These are phyloP conservation scores for Pyrgus malvae DNA, from an alignment of 2,888 invertebrate genomes.

Conservation along the genomic window DNA sequence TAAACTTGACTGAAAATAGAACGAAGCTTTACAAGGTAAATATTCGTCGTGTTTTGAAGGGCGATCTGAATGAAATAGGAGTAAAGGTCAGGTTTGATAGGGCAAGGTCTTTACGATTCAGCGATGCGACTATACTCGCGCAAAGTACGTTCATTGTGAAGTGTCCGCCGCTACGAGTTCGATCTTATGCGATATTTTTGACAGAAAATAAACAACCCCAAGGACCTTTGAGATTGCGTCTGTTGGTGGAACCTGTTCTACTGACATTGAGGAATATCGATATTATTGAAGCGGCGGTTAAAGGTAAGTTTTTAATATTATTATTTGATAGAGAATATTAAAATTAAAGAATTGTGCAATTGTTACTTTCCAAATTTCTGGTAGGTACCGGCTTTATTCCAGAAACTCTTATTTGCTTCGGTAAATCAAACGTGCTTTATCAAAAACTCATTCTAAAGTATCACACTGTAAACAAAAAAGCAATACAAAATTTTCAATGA, in stretches of 20 bases:
- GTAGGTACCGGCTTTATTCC: too few relatives aligned
- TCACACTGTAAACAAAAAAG: too few relatives aligned
- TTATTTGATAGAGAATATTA: too few relatives aligned
- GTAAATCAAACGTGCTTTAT: too few relatives aligned
- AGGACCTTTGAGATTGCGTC: slow-evolving; percentile 45
- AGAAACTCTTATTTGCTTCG: too few relatives aligned
- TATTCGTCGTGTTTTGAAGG: slow-evolving; percentile 67
- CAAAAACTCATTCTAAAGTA: too few relatives aligned
- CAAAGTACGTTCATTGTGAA: slow-evolving; percentile 46
- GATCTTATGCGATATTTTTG: slow-evolving; percentile 67
- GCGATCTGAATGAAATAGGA: slow-evolving; percentile 66
- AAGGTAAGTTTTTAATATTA: slow-evolving; percentile 51
- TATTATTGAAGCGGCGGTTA: slow-evolving; percentile 64
- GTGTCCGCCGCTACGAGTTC: slow-evolving; percentile 56
- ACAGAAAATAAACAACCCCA: slow-evolving; percentile 47
- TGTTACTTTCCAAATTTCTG: too few relatives aligned
- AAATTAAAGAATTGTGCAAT: too few relatives aligned
- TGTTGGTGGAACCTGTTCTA: slow-evolving; percentile 63
- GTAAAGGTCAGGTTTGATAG: slow-evolving; percentile 55
- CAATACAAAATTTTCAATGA: too few relatives aligned
- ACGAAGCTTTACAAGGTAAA: slow-evolving; percentile 63
- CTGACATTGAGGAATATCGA: slow-evolving; percentile 61
- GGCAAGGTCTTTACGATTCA: slow-evolving; percentile 56
- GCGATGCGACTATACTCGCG: slow-evolving; percentile 62
- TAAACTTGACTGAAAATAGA: slow-evolving; percentile 42